Percentiles rank a stretch among this genome's conserved stretches.
phyloP scores from a whole-genome alignment of 2,888 invertebrate genomes.

The Lydus trimaculatus region DNA sequence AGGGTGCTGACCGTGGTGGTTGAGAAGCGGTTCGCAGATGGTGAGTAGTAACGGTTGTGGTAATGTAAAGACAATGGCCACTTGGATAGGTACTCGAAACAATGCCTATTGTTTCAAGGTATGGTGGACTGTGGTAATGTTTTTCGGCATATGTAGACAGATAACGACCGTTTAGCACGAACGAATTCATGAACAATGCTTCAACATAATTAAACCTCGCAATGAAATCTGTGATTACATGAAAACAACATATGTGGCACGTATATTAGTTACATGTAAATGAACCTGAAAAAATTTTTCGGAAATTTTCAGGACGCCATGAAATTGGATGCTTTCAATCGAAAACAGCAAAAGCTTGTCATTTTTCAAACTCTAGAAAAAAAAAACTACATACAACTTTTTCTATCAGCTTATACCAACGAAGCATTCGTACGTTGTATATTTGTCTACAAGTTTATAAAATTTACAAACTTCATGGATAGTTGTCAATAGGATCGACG shows the following conservation, averaged over 20 bases:
- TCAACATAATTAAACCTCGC: constrained; percentile 15
- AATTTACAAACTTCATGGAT: background rate
- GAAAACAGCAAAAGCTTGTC: background rate
- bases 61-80: constrained; percentile 37
- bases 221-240: constrained; percentile 14
- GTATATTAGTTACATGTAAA: background rate
- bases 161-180: constrained; percentile 25
- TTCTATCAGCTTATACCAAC: background rate
- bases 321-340: constrained; percentile 15
- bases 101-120: constrained; percentile 32
- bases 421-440: background rate
- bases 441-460: background rate
- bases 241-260: constrained; percentile 9
- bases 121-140: constrained; percentile 11
- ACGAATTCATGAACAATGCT: constrained; percentile 19
- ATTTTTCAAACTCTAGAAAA: background rate
- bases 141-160: constrained; percentile 27
- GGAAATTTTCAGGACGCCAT: constrained; percentile 16
- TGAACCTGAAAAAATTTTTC: constrained; percentile 11
- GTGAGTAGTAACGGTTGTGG: constrained; percentile 12
- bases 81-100: constrained; percentile 36
- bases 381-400: background rate
- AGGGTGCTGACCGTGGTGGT: constrained; percentile 39
- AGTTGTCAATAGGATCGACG: background rate
- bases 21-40: constrained; percentile 33